phyloP scores from a whole-genome alignment of 2,113 vertebrate species.

The Brachirus orientalis region DNA sequence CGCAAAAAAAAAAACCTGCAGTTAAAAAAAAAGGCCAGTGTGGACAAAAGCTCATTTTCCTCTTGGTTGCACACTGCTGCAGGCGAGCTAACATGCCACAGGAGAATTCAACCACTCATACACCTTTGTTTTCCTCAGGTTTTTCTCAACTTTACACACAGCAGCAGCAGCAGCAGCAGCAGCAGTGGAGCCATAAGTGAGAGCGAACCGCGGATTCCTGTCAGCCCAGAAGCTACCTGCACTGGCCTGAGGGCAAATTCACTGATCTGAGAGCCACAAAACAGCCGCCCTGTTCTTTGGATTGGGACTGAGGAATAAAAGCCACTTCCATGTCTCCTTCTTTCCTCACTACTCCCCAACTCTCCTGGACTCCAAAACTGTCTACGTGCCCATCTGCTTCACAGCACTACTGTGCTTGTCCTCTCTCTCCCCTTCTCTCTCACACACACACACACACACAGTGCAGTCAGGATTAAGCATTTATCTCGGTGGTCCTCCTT shows the following conservation, averaged over 20 bases:
- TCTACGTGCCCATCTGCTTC: constrained; percentile 56
- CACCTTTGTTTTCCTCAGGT: constrained; percentile 75
- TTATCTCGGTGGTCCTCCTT: constrained; percentile 80
- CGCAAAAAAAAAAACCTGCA: constrained; percentile 56
- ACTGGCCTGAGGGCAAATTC: constrained; percentile 37
- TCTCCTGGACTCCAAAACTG: constrained; percentile 32
- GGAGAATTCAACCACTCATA: constrained; percentile 77
- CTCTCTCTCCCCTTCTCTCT: constrained; percentile 27
- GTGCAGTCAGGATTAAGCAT: constrained; percentile 78
- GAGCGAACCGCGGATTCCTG: constrained; percentile 49
- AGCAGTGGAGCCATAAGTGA: constrained; percentile 56
- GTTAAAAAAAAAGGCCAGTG: constrained; percentile 64
- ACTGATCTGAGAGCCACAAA: constrained; percentile 35
- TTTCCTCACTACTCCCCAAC: constrained; percentile 28
- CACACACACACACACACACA: constrained; percentile 17
- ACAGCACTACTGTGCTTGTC: constrained; percentile 36
- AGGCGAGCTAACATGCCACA: constrained; percentile 74
- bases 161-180: neutral
- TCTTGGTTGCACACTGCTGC: constrained; percentile 79
- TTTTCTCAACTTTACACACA: constrained; percentile 77
- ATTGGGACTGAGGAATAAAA: constrained; percentile 42
- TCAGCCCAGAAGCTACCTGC: constrained; percentile 58
- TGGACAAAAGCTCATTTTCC: constrained; percentile 81
- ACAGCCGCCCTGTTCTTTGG: constrained; percentile 23
- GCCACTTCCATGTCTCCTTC: constrained; percentile 42